Evolutionary conservation across 2,797 vertebrate genomes (phyloP), one percentile per base, ranked within the genome.

Genomic region (Fundulus diaphanus): DNA sequence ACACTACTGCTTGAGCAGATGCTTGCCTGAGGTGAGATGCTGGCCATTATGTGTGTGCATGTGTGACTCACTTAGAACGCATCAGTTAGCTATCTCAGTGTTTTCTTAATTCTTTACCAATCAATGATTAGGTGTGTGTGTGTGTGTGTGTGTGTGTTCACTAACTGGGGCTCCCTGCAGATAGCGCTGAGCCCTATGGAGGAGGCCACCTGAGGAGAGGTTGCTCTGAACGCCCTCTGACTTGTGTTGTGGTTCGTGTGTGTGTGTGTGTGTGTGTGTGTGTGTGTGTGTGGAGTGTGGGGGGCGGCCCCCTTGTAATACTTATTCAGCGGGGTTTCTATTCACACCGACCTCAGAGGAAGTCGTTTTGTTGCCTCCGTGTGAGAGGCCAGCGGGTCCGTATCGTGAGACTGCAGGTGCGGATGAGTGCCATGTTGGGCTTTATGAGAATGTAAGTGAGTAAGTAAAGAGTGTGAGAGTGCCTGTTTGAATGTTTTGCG

Each of bases 1-100:
- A 92, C 88, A 89, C 82, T 84, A 86, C 80, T 91, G 90, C 88
- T 89, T 88, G 81, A 89, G 89, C 83, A 89, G 89, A 91, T 89
- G 83, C 82, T 79, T 88, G 70, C 56, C 79, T 90, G 91, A 90
- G 90, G 88, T 91, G 88, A 91, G 89, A 87, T 77, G 61, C 67
- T 90, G 86, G 85, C 63, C 83, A 85, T 72, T 85, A 74, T 86
- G 77, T 77, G 80, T 84, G 69, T 65, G 66, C 73, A 27, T 54
- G 29, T 75, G 46, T 82, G 83, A 88, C 81, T 89, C 78, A 82
- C 70, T 24, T 83, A 75, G 77, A 27, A 42, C 83, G 85, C 75
- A 79, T 12, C 65, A 76, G 54, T 78, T 51, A 72, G 31, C 68
- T 27, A 57, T 81, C 44, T 78, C 77, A 80, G 79, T 72, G 33